phyloP scores from a whole-genome alignment of 2,113 vertebrate genomes.

The Mustela nigripes region DNA sequence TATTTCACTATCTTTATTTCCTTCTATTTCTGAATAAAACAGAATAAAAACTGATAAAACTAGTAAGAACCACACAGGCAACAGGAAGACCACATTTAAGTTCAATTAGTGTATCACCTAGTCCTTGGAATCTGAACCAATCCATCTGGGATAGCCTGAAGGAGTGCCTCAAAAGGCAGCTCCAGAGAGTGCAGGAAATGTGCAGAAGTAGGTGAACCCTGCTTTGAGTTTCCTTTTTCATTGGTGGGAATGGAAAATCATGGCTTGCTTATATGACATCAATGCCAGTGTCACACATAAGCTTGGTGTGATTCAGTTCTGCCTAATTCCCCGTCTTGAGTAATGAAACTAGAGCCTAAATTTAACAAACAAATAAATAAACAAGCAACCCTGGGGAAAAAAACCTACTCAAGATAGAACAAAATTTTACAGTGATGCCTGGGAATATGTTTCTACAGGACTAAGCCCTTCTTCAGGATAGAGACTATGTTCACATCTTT shows the following conservation, averaged over 20 bases:
- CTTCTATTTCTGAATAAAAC: neutral
- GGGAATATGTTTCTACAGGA: neutral
- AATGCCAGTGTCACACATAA: neutral
- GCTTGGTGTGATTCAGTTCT: neutral
- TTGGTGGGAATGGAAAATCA: neutral
- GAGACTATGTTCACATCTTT: neutral
- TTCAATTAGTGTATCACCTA: neutral
- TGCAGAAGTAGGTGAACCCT: neutral
- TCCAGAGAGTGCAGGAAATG: accelerated
- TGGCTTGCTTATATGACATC: too few species aligned
- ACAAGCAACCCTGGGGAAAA: neutral
- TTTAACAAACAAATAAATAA: neutral
- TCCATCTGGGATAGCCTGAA: too few species aligned
- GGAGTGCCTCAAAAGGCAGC: neutral
- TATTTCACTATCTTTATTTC: neutral
- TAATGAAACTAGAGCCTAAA: neutral
- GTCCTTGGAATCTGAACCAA: too few species aligned
- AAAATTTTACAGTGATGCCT: neutral
- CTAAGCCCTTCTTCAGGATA: neutral
- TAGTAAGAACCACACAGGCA: neutral
- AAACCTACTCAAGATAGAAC: neutral
- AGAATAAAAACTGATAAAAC: neutral
- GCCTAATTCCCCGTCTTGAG: neutral
- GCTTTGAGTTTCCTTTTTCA: neutral
- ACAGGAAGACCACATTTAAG: neutral